These are phyloP conservation scores for Eumaeus atala DNA, from an alignment of 1,140 invertebrate genomes.

Conservation along the genomic window DNA sequence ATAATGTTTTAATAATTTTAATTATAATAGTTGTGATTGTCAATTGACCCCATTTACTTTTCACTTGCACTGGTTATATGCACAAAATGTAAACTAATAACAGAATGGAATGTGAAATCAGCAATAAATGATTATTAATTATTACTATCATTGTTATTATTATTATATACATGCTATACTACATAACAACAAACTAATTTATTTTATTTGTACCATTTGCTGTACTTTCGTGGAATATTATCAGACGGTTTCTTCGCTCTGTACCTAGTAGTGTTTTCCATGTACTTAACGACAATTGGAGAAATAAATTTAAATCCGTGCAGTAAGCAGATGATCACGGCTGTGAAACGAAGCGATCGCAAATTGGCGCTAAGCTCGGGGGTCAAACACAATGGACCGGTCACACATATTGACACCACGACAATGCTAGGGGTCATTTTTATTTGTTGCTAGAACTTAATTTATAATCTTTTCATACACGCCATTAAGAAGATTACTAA, in stretches of 20 bases:
- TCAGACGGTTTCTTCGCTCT: not conserved
- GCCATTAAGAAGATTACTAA: slow-evolving; percentile 73
- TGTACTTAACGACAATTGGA: slow-evolving; percentile 28
- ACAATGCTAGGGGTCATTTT: slow-evolving; percentile 72
- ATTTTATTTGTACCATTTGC: too few relatives aligned
- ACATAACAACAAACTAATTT: too few relatives aligned
- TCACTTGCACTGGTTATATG: too few relatives aligned
- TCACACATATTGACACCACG: slow-evolving; percentile 69
- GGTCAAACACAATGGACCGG: slow-evolving; percentile 65
- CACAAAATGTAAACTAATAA: too few relatives aligned
- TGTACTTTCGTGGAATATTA: not conserved
- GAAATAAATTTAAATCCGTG: slow-evolving; percentile 44
- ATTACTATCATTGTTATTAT: too few relatives aligned
- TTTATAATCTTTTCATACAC: slow-evolving; percentile 74
- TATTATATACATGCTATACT: too few relatives aligned
- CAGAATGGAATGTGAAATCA: too few relatives aligned
- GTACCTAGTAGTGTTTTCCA: slow-evolving; percentile 12
- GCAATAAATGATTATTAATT: too few relatives aligned
- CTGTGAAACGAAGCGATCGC: slow-evolving; percentile 49
- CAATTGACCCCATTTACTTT: too few relatives aligned
- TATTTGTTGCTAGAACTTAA: slow-evolving; percentile 74
- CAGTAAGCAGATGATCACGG: slow-evolving; percentile 41
- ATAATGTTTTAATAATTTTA: too few relatives aligned
- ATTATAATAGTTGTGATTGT: too few relatives aligned
- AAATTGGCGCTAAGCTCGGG: slow-evolving; percentile 61